Base-by-base conservation (phyloP, 1,140 invertebrate genomes). In the Philotrypesis tridentata region DNA sequence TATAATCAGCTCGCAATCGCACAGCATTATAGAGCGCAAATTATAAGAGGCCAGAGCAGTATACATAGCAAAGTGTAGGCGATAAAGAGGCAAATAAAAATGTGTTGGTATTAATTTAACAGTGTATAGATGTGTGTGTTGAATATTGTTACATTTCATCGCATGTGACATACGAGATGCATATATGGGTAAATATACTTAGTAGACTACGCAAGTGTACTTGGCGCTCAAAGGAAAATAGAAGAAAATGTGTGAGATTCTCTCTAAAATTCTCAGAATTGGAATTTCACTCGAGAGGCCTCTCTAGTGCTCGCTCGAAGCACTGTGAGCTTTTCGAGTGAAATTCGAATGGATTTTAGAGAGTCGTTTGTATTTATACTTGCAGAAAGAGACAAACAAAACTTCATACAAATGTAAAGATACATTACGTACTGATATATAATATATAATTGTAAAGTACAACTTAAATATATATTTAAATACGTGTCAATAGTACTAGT, bases 11-110 rank as follows among this genome's bases (percentile, higher is more conserved):
- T 40, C 21, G n/a, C 70, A 63, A 72, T 71, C 31, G 65, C 40
- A 43, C 40, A 43, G 1, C 48, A 55, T 23, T 71, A 80, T 73
- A 11, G 25, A 80, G 71, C 37, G 61, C 71, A 74, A 74, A 43
- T n/a, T 43, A 79, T n/a, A n/a, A 63, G 21, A 79, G 21, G 29
- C n/a, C 48, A n/a, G 12, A 31, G n/a, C 70, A 72, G 21, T 27
- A 60, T n/a, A n/a, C n/a, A n/a, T n/a, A n/a, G 0, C 25, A 27
- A 60, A 71, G 29, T 60, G n/a, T n/a, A n/a, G n/a, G n/a, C n/a
- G n/a, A 67, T 37, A 55, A 25, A 33, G 29, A 71, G n/a, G 40
- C 0, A 37, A 71, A 71, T 9, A 37, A 61, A 77, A 70, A 71
- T 55, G n/a, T 55, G n/a, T n/a, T 5, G 48, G 48, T 17, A 55